Percentiles rank a stretch among this genome's conserved stretches.
phyloP scores from a whole-genome alignment of 2,113 vertebrate genomes.

The Ptychochromis oligacanthus region DNA sequence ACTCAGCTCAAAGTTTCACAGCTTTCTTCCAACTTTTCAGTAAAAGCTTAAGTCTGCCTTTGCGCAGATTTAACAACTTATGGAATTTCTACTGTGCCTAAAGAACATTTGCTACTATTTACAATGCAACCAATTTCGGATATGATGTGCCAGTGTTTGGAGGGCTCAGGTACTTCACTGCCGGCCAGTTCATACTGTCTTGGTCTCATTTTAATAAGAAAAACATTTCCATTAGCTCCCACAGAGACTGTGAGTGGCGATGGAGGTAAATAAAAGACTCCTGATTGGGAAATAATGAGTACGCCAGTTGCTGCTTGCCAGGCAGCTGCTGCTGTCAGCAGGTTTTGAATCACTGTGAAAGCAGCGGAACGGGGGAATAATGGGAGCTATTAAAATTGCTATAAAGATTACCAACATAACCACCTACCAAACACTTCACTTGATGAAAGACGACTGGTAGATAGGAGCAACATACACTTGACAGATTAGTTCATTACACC shows the following conservation, averaged over 20 bases:
- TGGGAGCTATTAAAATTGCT: slow-evolving; percentile 57
- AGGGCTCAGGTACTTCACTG: neutral
- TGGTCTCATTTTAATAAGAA: slow-evolving; percentile 52
- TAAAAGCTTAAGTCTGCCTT: neutral
- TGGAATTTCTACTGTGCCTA: neutral
- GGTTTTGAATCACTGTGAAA: slow-evolving; percentile 62
- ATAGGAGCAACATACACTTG: slow-evolving; percentile 19
- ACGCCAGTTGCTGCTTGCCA: slow-evolving; percentile 48
- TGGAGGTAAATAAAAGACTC: slow-evolving; percentile 68
- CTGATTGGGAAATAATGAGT: slow-evolving; percentile 72
- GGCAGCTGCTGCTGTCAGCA: slow-evolving; percentile 68
- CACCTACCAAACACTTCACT: slow-evolving; percentile 35
- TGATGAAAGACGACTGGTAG: slow-evolving; percentile 43
- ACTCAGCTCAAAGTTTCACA: neutral
- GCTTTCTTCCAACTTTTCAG: neutral
- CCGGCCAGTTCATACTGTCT: slow-evolving; percentile 2
- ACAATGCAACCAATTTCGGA: neutral
- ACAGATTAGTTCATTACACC: slow-evolving; percentile 48
- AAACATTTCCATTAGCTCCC: slow-evolving; percentile 54
- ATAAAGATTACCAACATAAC: slow-evolving; percentile 60
- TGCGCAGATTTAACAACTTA: neutral
- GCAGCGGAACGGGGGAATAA: slow-evolving; percentile 47
- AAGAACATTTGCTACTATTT: neutral
- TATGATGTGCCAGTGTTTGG: neutral
- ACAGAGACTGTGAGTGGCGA: slow-evolving; percentile 21